Conservation (phyloP, 53 echinoderm and acorn worm genomes). For the Crossaster papposus region DNA sequence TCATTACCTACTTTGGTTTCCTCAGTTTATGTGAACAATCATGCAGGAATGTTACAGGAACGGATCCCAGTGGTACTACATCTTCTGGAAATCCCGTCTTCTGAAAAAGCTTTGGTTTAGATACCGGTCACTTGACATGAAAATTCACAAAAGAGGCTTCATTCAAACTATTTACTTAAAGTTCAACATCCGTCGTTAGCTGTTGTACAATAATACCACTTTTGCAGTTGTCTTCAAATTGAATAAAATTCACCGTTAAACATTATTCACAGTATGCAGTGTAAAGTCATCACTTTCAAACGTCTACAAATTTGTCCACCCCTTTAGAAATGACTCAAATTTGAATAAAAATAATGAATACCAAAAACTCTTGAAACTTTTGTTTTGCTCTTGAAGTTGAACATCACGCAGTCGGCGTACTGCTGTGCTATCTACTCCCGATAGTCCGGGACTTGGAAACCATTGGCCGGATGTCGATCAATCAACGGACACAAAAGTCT, state of each 20-base stretch:
- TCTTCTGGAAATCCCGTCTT: no score
- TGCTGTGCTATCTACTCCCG: constrained; percentile 15
- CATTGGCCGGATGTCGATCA: constrained; percentile 47
- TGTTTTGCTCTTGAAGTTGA: constrained; percentile 2
- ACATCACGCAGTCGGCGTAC: constrained; percentile 16
- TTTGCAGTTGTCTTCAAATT: no score
- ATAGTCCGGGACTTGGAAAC: constrained; percentile 6
- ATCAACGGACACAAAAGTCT: constrained; percentile 34
- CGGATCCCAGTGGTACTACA: no score
- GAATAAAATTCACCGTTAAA: no score
- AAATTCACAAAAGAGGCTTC: not conserved
- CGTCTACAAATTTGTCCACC: not conserved
- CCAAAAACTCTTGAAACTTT: not conserved
- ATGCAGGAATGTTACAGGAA: no score
- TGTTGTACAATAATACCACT: no score
- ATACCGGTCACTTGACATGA: not conserved
- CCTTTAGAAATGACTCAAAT: not conserved
- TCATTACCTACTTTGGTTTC: no score
- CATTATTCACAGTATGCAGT: not conserved
- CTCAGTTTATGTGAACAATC: no score
- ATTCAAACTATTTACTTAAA: not conserved
- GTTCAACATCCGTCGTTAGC: not conserved
- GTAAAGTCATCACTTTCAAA: not conserved
- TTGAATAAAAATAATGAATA: not conserved
- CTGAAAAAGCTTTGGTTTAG: not conserved